phyloP scores from a whole-genome alignment of 2,888 invertebrate species.

The Trilocha varians region DNA sequence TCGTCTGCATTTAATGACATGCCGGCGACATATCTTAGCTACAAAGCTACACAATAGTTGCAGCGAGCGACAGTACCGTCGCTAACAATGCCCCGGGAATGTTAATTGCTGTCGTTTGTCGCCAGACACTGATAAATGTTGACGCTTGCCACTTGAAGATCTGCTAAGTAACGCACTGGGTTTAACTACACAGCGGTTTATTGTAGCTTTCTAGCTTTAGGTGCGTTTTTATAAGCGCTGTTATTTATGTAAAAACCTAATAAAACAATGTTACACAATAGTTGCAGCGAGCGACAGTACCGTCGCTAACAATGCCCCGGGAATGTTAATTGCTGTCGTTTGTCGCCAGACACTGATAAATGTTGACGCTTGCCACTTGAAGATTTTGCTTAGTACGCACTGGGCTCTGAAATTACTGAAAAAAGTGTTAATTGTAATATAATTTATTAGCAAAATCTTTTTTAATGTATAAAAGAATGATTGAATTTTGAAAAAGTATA shows the following conservation, averaged over 20 bases:
- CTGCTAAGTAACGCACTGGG: conserved; percentile 34
- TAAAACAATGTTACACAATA: conserved; percentile 14
- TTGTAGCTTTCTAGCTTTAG: conserved; percentile 15
- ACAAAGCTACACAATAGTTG: conserved; percentile 21
- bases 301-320: conserved; percentile 47
- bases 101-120: conserved; percentile 68
- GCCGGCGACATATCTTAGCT: conserved; percentile 13
- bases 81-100: conserved; percentile 58
- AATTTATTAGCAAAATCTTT: no score
- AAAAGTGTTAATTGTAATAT: no score
- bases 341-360: conserved; percentile 66
- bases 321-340: conserved; percentile 70
- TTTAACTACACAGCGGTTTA: no score
- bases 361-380: conserved; percentile 60
- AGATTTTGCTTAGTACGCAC: conserved; percentile 43
- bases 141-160: conserved; percentile 57
- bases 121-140: conserved; percentile 67
- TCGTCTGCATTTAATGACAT: neutral
- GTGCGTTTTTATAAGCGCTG: no score
- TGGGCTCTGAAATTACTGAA: no score
- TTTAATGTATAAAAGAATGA: no score
- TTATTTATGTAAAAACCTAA: no score
- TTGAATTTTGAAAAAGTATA: no score
- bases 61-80: conserved; percentile 24
- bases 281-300: conserved; percentile 25